These are phyloP conservation scores for Dexiosoma caninum DNA, from an alignment of 2,888 invertebrate species.

Conservation along the genomic window DNA sequence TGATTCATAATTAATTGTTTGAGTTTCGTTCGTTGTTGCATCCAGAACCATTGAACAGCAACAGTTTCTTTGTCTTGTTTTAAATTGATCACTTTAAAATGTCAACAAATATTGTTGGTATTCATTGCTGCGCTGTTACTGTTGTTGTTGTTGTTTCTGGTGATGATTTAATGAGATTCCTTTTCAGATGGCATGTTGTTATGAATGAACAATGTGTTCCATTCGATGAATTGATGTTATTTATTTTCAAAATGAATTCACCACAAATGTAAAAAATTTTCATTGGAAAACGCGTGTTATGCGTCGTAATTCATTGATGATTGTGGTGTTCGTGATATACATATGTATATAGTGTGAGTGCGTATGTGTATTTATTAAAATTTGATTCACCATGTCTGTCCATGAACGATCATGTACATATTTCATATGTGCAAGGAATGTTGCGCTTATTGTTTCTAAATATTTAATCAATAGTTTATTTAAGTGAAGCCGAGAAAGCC, in stretches of 20 bases:
- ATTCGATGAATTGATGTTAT: conserved; percentile 9
- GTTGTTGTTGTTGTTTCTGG: conserved; percentile 11
- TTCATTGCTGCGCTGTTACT: conserved; percentile 8
- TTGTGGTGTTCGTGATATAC: not conserved
- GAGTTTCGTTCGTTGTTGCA: conserved; percentile 27
- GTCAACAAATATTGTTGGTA: conserved; percentile 51
- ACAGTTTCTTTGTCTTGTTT: conserved; percentile 10
- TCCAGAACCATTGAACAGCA: not conserved
- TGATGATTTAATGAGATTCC: conserved; percentile 59
- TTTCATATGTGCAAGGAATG: conserved; percentile 50
- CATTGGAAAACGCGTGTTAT: conserved; percentile 61
- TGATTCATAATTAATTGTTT: conserved; percentile 66
- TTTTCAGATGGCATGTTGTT: conserved; percentile 51
- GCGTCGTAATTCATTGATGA: conserved; percentile 58
- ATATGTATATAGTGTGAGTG: not conserved
- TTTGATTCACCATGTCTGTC: not conserved
- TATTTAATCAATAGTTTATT: not conserved
- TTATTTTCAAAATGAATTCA: conserved; percentile 30
- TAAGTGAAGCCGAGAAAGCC: not conserved
- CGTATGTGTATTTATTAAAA: not conserved
- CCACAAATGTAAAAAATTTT: conserved; percentile 37
- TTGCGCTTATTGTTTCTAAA: conserved; percentile 56
- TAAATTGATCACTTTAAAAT: conserved; percentile 59
- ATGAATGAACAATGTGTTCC: conserved; percentile 56
- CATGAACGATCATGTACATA: conserved; percentile 1